Evolutionary conservation across 2,113 vertebrate genomes (phyloP), one percentile per base, ranked within the genome.

Genomic region (Lucifuga dentata): DNA sequence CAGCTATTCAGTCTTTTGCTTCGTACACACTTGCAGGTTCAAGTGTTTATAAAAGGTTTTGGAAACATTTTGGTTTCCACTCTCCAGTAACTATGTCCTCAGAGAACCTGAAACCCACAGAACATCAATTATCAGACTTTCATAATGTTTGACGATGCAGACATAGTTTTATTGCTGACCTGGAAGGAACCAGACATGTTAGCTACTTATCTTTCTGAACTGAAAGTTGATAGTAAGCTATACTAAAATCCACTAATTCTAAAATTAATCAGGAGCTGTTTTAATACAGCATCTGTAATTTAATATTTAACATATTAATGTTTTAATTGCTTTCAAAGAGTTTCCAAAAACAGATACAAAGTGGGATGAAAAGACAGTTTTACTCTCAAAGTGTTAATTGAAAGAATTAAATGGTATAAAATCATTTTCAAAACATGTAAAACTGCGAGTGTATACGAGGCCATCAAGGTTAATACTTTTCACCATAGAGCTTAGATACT

Each of bases 11-110:
- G 66, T 78, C 70, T 24, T 24, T 2, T 67, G 80, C 71, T 80
- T 55, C 8, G 16, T 65, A 70, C 79, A 72, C 87, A 88, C 89
- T 91, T 89, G 85, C 88, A 85, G 88, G 86, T 82, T 84, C 86
- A 86, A 89, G 89, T 89, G 89, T 76, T 71, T 61, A 19, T 12
- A 16, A 33, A 45, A 21, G 8, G 44, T 58, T 61, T 65, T 39
- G 17, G 59, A 63, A 44, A 20, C 53, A 49, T 48, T 36, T 23
- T 11, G 13, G 29, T 68, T 55, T 68, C 41, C 39, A 61, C 32
- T 74, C 44, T 66, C 11, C 55, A 8, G 2, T 2, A 23, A 44
- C 16, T 19, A 33, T 44, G 10, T 26, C 2, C 19, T 71, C 16
- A 5, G 36, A 61, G 8, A 21, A 32, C 35, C 21, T 57, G 38